These are phyloP conservation scores for Oceanodroma tethys DNA, from an alignment of 2,113 vertebrate species.

Conservation along the genomic window DNA sequence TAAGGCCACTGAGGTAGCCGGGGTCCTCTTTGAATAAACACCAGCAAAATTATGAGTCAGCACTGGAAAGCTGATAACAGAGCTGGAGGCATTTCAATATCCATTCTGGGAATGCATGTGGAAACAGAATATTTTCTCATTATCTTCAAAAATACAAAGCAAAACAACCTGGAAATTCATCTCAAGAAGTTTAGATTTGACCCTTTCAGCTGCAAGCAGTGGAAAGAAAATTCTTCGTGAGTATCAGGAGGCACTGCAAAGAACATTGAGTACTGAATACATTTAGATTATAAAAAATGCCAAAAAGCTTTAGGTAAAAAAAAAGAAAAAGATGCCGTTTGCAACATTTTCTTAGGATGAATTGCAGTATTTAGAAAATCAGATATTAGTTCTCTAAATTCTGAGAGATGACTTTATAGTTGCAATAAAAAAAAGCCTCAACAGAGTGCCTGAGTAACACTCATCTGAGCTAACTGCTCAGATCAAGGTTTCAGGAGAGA, in stretches of 20 bases:
- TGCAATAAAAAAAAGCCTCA: neutral
- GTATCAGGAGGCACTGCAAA: neutral
- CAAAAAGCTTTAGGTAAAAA: neutral
- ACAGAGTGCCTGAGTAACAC: neutral
- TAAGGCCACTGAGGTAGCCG: neutral
- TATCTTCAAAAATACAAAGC: neutral
- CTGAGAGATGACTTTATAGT: neutral
- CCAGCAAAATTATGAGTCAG: neutral
- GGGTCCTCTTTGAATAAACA: neutral
- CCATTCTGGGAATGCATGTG: neutral
- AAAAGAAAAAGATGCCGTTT: neutral
- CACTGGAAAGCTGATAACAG: neutral
- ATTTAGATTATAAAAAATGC: neutral
- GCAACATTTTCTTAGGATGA: neutral
- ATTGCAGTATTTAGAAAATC: neutral
- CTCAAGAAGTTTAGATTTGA: neutral
- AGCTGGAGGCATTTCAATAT: neutral
- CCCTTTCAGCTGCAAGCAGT: neutral
- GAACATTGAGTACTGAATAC: neutral
- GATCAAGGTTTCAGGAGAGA: neutral
- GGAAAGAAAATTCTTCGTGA: neutral
- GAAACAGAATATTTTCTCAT: neutral
- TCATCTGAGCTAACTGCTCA: neutral
- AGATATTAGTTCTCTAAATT: neutral
- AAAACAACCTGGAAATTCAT: neutral